A percentile compares a stretch with the other conserved stretches of the same genome.
These are phyloP conservation scores for Isaurus tuberculatus DNA, from an alignment of 92 coral and sea anemone genomes.

Conservation along the genomic window DNA sequence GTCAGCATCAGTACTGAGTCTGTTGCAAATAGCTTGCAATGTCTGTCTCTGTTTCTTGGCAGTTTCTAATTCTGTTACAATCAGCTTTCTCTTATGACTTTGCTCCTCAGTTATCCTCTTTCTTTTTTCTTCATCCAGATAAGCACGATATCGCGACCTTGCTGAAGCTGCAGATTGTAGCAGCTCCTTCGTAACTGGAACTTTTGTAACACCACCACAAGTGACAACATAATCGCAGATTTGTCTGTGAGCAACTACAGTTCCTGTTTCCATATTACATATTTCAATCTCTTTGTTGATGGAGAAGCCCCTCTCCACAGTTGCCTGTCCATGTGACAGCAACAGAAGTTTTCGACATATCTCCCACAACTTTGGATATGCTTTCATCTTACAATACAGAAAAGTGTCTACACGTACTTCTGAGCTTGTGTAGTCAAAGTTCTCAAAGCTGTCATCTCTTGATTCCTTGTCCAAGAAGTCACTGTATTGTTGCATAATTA, in stretches of 20 bases:
- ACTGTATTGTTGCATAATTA: slow-evolving; percentile 2
- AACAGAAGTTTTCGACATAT: slow-evolving; percentile 1
- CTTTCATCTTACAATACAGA: neutral
- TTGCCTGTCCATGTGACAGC: slow-evolving; percentile 16
- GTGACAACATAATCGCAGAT: slow-evolving; percentile 7
- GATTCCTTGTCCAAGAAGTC: slow-evolving; percentile 4
- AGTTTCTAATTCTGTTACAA: slow-evolving; percentile 15
- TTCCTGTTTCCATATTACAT: neutral
- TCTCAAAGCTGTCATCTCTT: slow-evolving; percentile 16
- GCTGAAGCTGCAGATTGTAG: slow-evolving; percentile 16
- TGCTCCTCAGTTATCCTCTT: slow-evolving; percentile 29
- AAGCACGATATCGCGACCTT: slow-evolving; percentile 27
- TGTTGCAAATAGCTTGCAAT: slow-evolving; percentile 21
- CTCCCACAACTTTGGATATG: slow-evolving; percentile 9
- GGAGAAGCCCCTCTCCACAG: slow-evolving; percentile 17
- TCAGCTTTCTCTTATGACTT: slow-evolving; percentile 28
- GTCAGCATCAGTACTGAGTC: slow-evolving; percentile 11
- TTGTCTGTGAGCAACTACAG: slow-evolving; percentile 27
- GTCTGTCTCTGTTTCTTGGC: slow-evolving; percentile 23
- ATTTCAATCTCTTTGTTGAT: slow-evolving; percentile 23
- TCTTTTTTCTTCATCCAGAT: slow-evolving; percentile 26
- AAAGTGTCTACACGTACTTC: neutral
- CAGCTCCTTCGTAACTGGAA: slow-evolving; percentile 17
- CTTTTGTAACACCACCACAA: slow-evolving; percentile 12
- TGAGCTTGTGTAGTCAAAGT: neutral